A percentile compares a stretch with the other conserved stretches of the same genome.
These are phyloP conservation scores for Nothobranchius furzeri DNA, from an alignment of 2,113 vertebrate species.

Conservation along the genomic window DNA sequence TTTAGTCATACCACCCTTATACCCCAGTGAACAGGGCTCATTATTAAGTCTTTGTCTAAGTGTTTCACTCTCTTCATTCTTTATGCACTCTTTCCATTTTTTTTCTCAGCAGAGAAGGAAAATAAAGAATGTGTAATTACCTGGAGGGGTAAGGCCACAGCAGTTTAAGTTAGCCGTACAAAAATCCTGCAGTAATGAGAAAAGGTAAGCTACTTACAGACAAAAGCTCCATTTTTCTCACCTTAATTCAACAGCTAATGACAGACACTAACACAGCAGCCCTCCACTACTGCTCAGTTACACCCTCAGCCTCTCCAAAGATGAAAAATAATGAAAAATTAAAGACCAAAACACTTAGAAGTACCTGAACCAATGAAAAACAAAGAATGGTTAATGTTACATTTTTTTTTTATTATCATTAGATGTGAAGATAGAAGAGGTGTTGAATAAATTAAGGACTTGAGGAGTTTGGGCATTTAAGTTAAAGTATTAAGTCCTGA, in stretches of 20 bases:
- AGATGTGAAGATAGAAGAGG: neutral
- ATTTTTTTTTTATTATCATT: neutral
- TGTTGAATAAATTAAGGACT: no score
- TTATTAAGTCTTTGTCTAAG: slow-evolving; percentile 34
- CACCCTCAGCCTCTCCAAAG: slow-evolving; percentile 5
- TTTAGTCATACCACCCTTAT: slow-evolving; percentile 17
- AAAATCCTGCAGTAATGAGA: slow-evolving; percentile 59
- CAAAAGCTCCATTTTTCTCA: slow-evolving; percentile 47
- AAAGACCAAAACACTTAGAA: neutral
- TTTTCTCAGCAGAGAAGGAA: slow-evolving; percentile 15
- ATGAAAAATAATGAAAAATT: neutral
- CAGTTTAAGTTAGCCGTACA: slow-evolving; percentile 28
- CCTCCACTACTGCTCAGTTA: slow-evolving; percentile 4
- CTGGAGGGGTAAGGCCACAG: slow-evolving; percentile 26
- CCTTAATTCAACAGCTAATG: slow-evolving; percentile 42
- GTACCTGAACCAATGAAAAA: slow-evolving; percentile 7
- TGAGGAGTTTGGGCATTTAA: no score
- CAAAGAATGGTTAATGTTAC: neutral
- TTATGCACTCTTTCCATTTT: slow-evolving; percentile 13
- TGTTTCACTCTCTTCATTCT: slow-evolving; percentile 18
- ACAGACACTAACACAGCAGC: slow-evolving; percentile 18
- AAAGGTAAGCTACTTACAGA: slow-evolving; percentile 55
- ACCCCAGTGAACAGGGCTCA: slow-evolving; percentile 6
- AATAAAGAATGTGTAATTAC: slow-evolving; percentile 59
- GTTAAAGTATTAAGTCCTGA: no score